Evolutionary conservation across 2,888 invertebrate genomes (phyloP).

Genomic region (Apocheima hispidaria): DNA sequence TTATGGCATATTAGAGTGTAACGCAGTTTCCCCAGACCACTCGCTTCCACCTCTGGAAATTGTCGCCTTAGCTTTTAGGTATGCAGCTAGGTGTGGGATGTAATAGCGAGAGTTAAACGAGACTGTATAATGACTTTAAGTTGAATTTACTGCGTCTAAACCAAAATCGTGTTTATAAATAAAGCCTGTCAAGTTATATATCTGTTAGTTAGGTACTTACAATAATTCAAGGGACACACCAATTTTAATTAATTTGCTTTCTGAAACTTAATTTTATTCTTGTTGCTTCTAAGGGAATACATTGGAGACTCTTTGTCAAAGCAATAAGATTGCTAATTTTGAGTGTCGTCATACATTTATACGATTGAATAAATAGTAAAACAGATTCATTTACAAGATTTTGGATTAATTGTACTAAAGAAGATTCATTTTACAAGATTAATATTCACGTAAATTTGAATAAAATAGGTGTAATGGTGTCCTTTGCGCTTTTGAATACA

Average conservation of each 20-base stretch:
- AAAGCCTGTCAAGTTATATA: neutral
- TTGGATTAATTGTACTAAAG: neutral
- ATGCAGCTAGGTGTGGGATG: slow-evolving; percentile 50
- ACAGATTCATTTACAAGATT: neutral
- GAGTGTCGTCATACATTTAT: slow-evolving; percentile 1
- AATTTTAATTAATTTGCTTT: neutral
- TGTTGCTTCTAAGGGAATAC: neutral
- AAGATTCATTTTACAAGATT: neutral
- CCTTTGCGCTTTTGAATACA: slow-evolving; percentile 70
- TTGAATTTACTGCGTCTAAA: slow-evolving; percentile 45
- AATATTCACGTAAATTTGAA: slow-evolving; percentile 15
- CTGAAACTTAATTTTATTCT: too few species aligned
- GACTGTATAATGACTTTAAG: slow-evolving; percentile 52
- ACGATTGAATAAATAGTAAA: neutral
- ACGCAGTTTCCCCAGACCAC: slow-evolving; percentile 63
- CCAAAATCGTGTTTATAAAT: neutral
- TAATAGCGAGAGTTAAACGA: slow-evolving; percentile 58
- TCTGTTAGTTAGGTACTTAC: neutral
- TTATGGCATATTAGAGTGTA: slow-evolving; percentile 57
- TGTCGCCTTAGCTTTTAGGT: slow-evolving; percentile 59
- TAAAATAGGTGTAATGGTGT: slow-evolving; percentile 39
- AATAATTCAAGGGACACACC: neutral
- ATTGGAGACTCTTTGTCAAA: neutral
- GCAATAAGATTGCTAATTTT: neutral
- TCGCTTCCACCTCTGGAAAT: slow-evolving; percentile 68